Conservation (phyloP, 2,113 vertebrate species). For the Campylomormyrus numenius region DNA sequence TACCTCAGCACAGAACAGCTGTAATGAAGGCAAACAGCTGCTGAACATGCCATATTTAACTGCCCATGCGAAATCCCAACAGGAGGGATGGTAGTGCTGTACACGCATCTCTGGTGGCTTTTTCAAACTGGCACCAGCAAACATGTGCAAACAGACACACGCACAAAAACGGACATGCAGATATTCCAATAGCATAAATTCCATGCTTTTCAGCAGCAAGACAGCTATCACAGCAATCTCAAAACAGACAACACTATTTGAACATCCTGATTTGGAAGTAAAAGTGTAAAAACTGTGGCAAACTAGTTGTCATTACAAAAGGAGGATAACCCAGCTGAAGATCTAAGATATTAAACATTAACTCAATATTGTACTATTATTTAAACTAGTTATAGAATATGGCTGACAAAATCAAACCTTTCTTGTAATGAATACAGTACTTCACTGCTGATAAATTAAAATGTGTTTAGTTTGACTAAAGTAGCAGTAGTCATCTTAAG, state of each 20-base stretch:
- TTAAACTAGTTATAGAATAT: neutral
- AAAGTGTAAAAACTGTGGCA: neutral
- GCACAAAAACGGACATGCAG: neutral
- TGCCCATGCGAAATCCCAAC: neutral
- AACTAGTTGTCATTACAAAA: neutral
- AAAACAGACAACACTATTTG: neutral
- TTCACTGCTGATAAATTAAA: neutral
- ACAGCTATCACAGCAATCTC: neutral
- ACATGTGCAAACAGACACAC: neutral
- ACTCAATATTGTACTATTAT: neutral
- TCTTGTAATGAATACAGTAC: neutral
- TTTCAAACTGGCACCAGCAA: neutral
- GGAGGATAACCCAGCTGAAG: neutral
- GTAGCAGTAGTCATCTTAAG: neutral
- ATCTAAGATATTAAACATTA: neutral
- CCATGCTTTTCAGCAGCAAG: neutral
- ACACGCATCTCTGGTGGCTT: neutral
- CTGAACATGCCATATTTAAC: neutral
- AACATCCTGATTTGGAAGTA: neutral
- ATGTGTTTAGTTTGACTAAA: neutral
- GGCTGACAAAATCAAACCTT: neutral
- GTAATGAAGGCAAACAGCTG: neutral
- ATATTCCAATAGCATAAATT: neutral
- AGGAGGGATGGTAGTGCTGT: neutral
- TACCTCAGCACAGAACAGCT: neutral